Evolutionary conservation across 2,113 vertebrate species (phyloP).

Genomic region (Chionis minor): DNA sequence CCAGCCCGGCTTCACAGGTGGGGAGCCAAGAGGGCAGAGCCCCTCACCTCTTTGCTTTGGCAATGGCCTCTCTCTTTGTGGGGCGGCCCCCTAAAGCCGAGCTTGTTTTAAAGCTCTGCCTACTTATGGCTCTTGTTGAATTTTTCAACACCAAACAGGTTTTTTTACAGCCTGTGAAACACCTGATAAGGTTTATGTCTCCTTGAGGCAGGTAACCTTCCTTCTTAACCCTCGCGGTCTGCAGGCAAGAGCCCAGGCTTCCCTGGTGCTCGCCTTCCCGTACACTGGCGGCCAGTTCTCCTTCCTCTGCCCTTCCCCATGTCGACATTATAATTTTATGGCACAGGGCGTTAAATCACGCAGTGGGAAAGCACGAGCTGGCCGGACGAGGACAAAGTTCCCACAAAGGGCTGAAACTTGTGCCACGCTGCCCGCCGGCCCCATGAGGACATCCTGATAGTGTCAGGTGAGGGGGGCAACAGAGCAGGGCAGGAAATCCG

Average conservation of each 20-base stretch:
- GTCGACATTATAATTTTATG: neutral
- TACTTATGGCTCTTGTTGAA: neutral
- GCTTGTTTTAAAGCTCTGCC: neutral
- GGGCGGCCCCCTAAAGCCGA: neutral
- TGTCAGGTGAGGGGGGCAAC: neutral
- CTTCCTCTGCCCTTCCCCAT: neutral
- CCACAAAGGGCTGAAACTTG: neutral
- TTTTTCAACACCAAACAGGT: neutral
- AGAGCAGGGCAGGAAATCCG: neutral
- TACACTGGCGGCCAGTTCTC: neutral
- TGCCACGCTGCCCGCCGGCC: fast-evolving
- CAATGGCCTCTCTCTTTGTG: neutral
- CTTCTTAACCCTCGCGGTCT: neutral
- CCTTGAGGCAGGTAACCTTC: neutral
- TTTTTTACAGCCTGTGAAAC: neutral
- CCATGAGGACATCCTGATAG: neutral
- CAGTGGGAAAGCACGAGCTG: neutral
- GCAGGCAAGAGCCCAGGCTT: neutral
- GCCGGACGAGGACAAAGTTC: neutral
- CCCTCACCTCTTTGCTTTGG: neutral
- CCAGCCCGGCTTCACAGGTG: neutral
- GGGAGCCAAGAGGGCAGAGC: neutral
- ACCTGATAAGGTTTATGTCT: neutral
- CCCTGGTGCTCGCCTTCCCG: neutral
- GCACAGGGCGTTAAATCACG: neutral